Percentiles rank a stretch among this genome's conserved stretches.
These are phyloP conservation scores for Drosophila dunni DNA, from an alignment of 1,140 invertebrate species.

Conservation along the genomic window DNA sequence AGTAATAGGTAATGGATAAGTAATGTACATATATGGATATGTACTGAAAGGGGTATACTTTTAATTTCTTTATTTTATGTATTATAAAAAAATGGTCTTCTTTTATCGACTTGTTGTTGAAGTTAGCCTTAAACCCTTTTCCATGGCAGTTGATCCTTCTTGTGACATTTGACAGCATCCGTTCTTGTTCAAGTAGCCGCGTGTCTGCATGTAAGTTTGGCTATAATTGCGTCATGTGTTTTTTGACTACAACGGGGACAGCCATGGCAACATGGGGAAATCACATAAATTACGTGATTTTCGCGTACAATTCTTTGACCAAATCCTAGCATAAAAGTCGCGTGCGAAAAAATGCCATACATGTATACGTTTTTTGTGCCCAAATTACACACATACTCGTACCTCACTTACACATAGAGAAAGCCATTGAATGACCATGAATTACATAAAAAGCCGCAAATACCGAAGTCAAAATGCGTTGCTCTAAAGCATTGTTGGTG, in stretches of 20 bases:
- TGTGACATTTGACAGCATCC: conserved; percentile 36
- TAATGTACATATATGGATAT: too few species aligned
- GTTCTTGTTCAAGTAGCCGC: conserved; percentile 2
- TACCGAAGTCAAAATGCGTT: conserved; percentile 82
- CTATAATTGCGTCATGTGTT: conserved; percentile 63
- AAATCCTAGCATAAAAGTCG: conserved; percentile 63
- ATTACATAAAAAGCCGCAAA: conserved; percentile 83
- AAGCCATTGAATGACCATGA: conserved; percentile 74
- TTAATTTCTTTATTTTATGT: too few species aligned
- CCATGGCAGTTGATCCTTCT: conserved; percentile 42
- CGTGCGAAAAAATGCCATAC: conserved; percentile 17
- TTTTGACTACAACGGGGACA: conserved; percentile 35
- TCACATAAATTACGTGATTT: conserved; percentile 81
- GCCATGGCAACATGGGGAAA: conserved; percentile 45
- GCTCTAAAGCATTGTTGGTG: conserved; percentile 57
- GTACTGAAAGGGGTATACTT: too few species aligned
- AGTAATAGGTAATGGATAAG: too few species aligned
- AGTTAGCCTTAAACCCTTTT: background rate
- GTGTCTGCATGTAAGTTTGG: conserved; percentile 8
- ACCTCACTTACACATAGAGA: background rate
- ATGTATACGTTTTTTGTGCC: conserved; percentile 34
- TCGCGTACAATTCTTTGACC: conserved; percentile 65
- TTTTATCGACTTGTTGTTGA: conserved; percentile 12
- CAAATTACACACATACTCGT: conserved; percentile 14
- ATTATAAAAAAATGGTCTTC: too few species aligned